Base-by-base conservation (phyloP, 2,888 invertebrate genomes). In the Sussaba pulchella region DNA sequence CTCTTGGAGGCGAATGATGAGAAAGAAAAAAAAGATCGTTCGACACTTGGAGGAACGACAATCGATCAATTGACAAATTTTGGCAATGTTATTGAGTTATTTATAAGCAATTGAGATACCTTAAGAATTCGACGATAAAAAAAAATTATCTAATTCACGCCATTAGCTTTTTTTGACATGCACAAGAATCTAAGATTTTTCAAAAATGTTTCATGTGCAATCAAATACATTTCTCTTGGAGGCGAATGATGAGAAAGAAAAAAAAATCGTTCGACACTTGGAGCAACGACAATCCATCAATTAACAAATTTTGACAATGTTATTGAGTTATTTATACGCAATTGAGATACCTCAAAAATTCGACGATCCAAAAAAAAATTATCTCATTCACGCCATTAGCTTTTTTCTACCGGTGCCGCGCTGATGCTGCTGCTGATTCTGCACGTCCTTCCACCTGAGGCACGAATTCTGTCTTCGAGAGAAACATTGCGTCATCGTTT, bases 401-500 rank as follows among this genome's bases (percentile, higher is more conserved):
- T 2, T n/a, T n/a, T n/a, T n/a, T n/a, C n/a, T n/a, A n/a, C n/a
- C n/a, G n/a, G n/a, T n/a, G n/a, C n/a, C n/a, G n/a, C n/a, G n/a
- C n/a, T n/a, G n/a, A n/a, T n/a, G n/a, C n/a, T n/a, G 39, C 2
- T 12, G 39, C 39, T 8, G 39, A 1, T 2, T 1, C 39, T 24
- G 8, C 52, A 26, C 26, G 26, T 26, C 52, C 52, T 54, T 54
- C 6, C 52, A 26, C n/a, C 52, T 54, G 14, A 26, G 5, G 3
- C 12, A 21, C 26, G 17, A 8, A 26, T 12, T 26, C 3, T 1
- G 12, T 10, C 12, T 0, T 24, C 1, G 12, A 1, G n/a, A 54
- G 26, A 54, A 54, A 26, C 1, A 54, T 54, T 14, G 26, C 52
- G 26, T 54, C 52, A 54, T 54, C 52, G 52, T 54, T 14, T 12